Conservation (phyloP, 2,113 vertebrate species). For the Micronisus gabar region DNA sequence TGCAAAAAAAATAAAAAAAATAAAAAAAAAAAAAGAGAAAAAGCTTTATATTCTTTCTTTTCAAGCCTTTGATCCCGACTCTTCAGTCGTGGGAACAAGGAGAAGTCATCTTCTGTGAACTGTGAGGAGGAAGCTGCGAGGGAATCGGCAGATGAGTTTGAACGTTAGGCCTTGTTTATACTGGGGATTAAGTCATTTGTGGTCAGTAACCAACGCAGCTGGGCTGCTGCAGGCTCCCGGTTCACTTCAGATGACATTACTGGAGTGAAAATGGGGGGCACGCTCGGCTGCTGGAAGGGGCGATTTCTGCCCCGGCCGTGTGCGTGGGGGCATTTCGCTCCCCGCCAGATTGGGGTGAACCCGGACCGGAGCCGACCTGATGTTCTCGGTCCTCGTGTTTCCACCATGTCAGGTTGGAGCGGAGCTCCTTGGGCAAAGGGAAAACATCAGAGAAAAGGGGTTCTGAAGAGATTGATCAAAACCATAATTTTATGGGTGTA, state of each 20-base stretch:
- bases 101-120: constrained; percentile 37
- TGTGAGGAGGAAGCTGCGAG: constrained; percentile 49
- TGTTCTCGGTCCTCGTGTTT: accelerated
- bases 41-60: neutral
- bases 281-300: neutral
- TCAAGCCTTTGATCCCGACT: constrained; percentile 21
- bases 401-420: neutral
- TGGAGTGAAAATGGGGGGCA: neutral
- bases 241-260: neutral
- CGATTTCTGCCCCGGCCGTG: accelerated
- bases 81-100: constrained; percentile 42
- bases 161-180: constrained; percentile 47
- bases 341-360: accelerated
- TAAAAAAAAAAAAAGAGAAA: neutral
- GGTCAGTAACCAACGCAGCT: constrained; percentile 46
- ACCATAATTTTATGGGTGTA: constrained; percentile 17
- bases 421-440: neutral
- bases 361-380: neutral
- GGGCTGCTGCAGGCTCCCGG: constrained; percentile 14
- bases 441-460: neutral
- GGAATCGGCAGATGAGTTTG: constrained; percentile 31
- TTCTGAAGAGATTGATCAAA: constrained; percentile 23
- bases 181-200: constrained; percentile 59
- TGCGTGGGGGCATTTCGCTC: accelerated
- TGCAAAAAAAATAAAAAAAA: neutral